These are phyloP conservation scores for Parnassius orleans DNA, from an alignment of 2,888 invertebrate species.

Conservation along the genomic window DNA sequence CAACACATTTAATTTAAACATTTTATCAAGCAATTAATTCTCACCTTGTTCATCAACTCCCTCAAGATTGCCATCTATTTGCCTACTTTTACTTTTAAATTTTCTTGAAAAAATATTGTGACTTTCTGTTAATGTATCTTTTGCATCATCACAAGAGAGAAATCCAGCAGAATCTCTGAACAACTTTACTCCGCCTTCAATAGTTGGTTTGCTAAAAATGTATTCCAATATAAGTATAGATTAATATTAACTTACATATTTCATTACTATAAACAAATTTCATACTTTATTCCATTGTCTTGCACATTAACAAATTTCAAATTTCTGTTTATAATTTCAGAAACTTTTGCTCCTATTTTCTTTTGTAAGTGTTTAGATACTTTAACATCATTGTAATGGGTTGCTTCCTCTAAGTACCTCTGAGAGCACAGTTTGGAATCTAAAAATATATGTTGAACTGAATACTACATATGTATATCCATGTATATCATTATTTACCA, in stretches of 20 bases:
- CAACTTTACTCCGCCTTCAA: slow-evolving; percentile 72
- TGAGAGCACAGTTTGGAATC: slow-evolving; percentile 51
- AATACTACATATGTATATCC: no score
- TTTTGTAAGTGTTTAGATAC: slow-evolving; percentile 77
- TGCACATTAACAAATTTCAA: slow-evolving; percentile 63
- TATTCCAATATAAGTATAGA: neutral
- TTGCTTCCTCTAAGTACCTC: slow-evolving; percentile 61
- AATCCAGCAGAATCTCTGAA: slow-evolving; percentile 65
- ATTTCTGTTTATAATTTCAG: slow-evolving; percentile 66
- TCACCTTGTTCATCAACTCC: slow-evolving; percentile 46
- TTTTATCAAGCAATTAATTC: neutral
- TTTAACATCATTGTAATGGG: slow-evolving; percentile 78
- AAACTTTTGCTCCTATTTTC: slow-evolving; percentile 73
- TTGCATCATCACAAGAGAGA: slow-evolving; percentile 57
- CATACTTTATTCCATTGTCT: slow-evolving; percentile 44
- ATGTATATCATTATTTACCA: no score
- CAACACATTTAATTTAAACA: no score
- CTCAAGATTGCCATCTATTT: slow-evolving; percentile 35
- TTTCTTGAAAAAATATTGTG: slow-evolving; percentile 59
- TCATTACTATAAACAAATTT: neutral
- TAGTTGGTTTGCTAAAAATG: slow-evolving; percentile 54
- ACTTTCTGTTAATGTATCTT: slow-evolving; percentile 54
- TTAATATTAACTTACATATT: neutral
- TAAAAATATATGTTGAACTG: slow-evolving; percentile 19
- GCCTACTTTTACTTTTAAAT: slow-evolving; percentile 44